phyloP scores from a whole-genome alignment of 2,888 invertebrate species.

The Oxyteleia sp. region DNA sequence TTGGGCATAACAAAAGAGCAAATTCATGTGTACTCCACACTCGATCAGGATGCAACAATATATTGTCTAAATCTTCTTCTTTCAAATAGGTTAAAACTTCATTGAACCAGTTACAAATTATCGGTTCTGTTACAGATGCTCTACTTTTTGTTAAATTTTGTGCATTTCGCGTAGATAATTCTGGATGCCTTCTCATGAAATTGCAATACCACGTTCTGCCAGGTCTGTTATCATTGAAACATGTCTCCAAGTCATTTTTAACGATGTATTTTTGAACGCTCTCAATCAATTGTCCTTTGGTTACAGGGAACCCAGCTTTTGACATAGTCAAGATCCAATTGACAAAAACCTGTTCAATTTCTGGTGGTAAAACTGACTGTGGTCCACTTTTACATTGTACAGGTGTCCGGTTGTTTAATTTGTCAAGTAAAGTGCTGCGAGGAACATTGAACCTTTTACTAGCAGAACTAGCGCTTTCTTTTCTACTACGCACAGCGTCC shows the following conservation, averaged over 20 bases:
- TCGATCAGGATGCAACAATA: too few relatives aligned
- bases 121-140: too few relatives aligned
- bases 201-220: slow-evolving; percentile 61
- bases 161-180: slow-evolving; percentile 71
- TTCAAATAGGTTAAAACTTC: slow-evolving; percentile 74
- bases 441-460: slow-evolving; percentile 28
- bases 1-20: slow-evolving; percentile 76
- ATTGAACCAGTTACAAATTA: slow-evolving; percentile 77
- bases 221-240: slow-evolving; percentile 19
- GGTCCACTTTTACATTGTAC: slow-evolving; percentile 3
- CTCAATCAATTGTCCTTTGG: slow-evolving; percentile 43
- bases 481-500: slow-evolving; percentile 8
- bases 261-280: slow-evolving; percentile 35
- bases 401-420: slow-evolving; percentile 17
- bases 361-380: slow-evolving; percentile 21
- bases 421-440: slow-evolving; percentile 35
- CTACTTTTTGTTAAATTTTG: slow-evolving; percentile 77
- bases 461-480: slow-evolving; percentile 26
- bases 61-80: slow-evolving; percentile 65
- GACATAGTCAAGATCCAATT: slow-evolving; percentile 34
- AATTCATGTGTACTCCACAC: too few relatives aligned
- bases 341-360: slow-evolving; percentile 27
- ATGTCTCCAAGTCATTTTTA: slow-evolving; percentile 19
- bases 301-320: slow-evolving; percentile 36
- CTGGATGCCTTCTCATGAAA: slow-evolving; percentile 70